phyloP scores from a whole-genome alignment of 2,888 invertebrate species.

The Bugula neritina region DNA sequence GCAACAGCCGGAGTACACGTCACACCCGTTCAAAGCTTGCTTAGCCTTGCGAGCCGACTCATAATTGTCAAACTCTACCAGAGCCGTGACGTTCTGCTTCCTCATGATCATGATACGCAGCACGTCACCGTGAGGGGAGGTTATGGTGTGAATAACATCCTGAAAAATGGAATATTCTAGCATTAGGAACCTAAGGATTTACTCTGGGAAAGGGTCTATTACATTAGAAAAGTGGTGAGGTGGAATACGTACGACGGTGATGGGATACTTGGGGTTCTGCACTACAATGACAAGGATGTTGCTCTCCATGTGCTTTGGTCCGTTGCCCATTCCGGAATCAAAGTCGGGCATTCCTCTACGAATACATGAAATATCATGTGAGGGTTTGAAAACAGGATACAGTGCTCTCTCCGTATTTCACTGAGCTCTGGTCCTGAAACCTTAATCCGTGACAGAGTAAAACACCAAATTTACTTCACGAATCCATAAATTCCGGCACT shows the following conservation, averaged over 20 bases:
- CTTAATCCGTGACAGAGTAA: too few species aligned
- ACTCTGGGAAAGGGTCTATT: too few species aligned
- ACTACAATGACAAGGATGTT: conserved; percentile 94
- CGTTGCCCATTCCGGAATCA: not conserved
- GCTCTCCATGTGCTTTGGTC: conserved; percentile 61
- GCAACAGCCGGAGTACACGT: conserved; percentile 98
- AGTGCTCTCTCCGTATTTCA: conserved; percentile 32
- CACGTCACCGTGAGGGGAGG: conserved; percentile 87
- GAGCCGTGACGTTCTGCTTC: conserved; percentile 95
- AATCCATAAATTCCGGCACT: too few species aligned
- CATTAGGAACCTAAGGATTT: too few species aligned
- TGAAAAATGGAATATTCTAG: too few species aligned
- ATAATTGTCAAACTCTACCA: conserved; percentile 96
- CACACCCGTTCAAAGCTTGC: conserved; percentile 90
- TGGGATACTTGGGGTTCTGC: conserved; percentile 96
- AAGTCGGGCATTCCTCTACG: conserved; percentile 10
- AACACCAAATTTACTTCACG: too few species aligned
- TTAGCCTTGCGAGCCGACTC: conserved; percentile 91
- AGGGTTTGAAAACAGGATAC: not conserved
- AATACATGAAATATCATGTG: not conserved
- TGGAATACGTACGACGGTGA: conserved; percentile 95
- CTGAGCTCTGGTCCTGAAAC: too few species aligned
- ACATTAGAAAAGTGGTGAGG: too few species aligned
- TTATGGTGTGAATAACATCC: conserved; percentile 97
- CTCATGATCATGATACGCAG: conserved; percentile 96